phyloP scores from a whole-genome alignment of 2,888 invertebrate species.

The Cataglyphis albicans region DNA sequence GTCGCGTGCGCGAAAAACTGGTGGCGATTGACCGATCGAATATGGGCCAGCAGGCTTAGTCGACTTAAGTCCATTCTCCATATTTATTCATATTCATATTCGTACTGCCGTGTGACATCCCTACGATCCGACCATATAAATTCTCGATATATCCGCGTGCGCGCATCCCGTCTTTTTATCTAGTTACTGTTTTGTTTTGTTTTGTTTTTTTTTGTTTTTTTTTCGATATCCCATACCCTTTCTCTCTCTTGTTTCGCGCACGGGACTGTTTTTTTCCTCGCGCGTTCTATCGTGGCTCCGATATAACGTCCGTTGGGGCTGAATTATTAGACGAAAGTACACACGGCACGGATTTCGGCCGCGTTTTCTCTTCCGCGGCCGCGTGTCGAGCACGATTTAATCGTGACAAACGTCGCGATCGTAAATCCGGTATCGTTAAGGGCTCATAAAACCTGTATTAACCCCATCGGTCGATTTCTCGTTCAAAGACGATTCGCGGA shows the following conservation, averaged over 20 bases:
- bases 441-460: constrained; percentile 37
- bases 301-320: constrained; percentile 7
- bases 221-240: not conserved
- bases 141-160: constrained; percentile 40
- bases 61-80: constrained; percentile 63
- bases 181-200: not conserved
- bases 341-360: constrained; percentile 17
- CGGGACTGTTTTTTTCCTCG: not conserved
- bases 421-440: constrained; percentile 44
- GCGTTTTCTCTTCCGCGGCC: constrained; percentile 22
- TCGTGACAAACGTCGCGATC: constrained; percentile 42
- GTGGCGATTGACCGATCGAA: constrained; percentile 50
- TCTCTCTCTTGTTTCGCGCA: not conserved
- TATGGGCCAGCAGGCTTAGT: constrained; percentile 58
- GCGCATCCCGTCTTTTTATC: constrained; percentile 13
- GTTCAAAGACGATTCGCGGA: constrained; percentile 6
- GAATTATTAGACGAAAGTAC: constrained; percentile 51
- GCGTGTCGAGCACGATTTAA: constrained; percentile 33
- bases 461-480: constrained; percentile 8
- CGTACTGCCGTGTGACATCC: constrained; percentile 57
- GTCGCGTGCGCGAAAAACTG: constrained; percentile 49
- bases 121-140: constrained; percentile 57
- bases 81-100: constrained; percentile 69
- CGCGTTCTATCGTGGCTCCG: not conserved
- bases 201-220: not conserved